These are phyloP conservation scores for Paradisaea rubra DNA, from an alignment of 2,113 vertebrate species.

Conservation along the genomic window DNA sequence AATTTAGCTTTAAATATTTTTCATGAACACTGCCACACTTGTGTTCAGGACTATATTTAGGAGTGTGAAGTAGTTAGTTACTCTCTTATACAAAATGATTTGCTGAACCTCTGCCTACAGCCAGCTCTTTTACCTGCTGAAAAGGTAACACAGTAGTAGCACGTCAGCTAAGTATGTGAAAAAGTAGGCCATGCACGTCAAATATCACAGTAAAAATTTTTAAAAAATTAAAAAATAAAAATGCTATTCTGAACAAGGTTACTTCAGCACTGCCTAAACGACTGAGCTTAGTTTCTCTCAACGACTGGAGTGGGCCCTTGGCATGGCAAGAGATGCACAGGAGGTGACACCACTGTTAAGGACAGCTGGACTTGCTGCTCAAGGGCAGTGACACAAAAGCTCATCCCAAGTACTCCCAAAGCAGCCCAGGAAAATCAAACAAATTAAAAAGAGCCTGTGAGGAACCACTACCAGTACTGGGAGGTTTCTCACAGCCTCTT, in stretches of 20 bases:
- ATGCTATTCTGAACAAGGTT: neutral
- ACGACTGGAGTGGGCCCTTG: rapidly evolving
- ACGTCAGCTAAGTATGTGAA: neutral
- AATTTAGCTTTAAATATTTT: neutral
- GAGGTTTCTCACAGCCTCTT: neutral
- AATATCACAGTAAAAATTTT: neutral
- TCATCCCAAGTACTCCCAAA: neutral
- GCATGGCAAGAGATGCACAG: neutral
- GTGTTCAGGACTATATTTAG: neutral
- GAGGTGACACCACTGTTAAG: rapidly evolving
- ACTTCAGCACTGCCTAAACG: neutral
- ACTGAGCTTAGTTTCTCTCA: neutral
- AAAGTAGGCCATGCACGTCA: neutral
- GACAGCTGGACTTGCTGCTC: neutral
- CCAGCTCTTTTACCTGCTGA: neutral
- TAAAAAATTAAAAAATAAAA: neutral
- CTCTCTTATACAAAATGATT: neutral
- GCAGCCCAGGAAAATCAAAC: neutral
- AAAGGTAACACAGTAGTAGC: neutral
- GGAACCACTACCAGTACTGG: neutral
- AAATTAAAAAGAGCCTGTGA: neutral
- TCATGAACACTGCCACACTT: neutral
- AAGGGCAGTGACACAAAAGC: neutral
- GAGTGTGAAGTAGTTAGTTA: neutral
- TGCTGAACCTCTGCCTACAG: neutral